Evolutionary conservation across 2,888 invertebrate species (phyloP), one percentile per base, ranked within the genome.

Genomic region (Clanis bilineata): DNA sequence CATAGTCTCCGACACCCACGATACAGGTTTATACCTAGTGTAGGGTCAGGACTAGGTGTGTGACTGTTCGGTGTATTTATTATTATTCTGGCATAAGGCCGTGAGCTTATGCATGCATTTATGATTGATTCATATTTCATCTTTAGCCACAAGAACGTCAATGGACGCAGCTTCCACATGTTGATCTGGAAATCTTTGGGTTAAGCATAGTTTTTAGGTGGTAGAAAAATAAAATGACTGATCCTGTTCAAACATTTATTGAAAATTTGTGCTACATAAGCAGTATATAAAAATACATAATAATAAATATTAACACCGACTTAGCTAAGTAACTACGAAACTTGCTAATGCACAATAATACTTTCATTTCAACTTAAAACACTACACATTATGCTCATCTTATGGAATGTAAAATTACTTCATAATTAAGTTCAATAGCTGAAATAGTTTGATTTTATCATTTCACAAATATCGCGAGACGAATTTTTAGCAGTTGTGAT

Each of bases 201-300:
- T 56, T n/a, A 39, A 32, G n/a, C 21, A 54, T 38, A 1, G 18
- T 32, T 32, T 4, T 32, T 22, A 23, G 5, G n/a, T 23, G n/a
- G 56, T 10, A 43, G 10, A 10, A 39, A 58, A 57, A 51, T 56
- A 66, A 66, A 66, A 61, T 5, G 62, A 43, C 38, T 44, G 60
- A 61, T 67, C 75, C 69, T 73, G 81, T 84, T 85, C 86, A 90
- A 90, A 90, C 88, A 90, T 92, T 90, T 91, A 91, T 88, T 92
- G 88, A 88, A 88, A 87, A 89, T 92, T 91, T 92, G 91, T 92
- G 91, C 91, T 90, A 91, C 90, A 90, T 79, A 91, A 91, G 91
- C 91, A 83, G 90, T 82, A 88, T 92, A 90, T 88, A 92, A 92
- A 91, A 92, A 92, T 90, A 91, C 89, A 87, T 82, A 87, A 90